A percentile compares a stretch with the other conserved stretches of the same genome.
These are phyloP conservation scores for Camponotus vicinus DNA, from an alignment of 1,140 invertebrate genomes.

Conservation along the genomic window DNA sequence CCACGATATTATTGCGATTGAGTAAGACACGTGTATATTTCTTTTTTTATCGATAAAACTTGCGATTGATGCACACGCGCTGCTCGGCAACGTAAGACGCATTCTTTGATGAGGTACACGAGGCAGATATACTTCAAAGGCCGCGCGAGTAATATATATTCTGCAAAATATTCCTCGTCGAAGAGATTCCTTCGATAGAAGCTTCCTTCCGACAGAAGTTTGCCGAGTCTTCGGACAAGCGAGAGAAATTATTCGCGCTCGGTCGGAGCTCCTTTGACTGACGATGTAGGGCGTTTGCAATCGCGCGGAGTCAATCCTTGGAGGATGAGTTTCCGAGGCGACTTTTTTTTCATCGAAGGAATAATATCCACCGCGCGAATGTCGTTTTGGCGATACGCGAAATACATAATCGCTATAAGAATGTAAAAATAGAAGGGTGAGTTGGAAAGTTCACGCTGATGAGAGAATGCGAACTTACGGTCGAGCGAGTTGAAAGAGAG, in stretches of 20 bases:
- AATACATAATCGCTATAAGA: slow-evolving; percentile 21
- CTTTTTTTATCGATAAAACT: slow-evolving; percentile 30
- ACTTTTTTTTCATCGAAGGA: background rate
- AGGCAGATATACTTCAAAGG: slow-evolving; percentile 64
- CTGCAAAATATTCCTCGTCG: slow-evolving; percentile 59
- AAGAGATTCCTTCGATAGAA: slow-evolving; percentile 58
- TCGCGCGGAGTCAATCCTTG: slow-evolving; percentile 38
- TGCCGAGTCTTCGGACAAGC: slow-evolving; percentile 62
- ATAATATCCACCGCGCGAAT: slow-evolving; percentile 61
- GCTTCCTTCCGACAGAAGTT: slow-evolving; percentile 24
- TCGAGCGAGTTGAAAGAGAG: background rate
- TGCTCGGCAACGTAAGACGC: slow-evolving; percentile 9
- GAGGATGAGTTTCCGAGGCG: slow-evolving; percentile 43
- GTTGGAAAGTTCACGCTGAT: slow-evolving; percentile 18
- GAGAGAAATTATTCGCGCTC: slow-evolving; percentile 71
- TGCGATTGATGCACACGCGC: slow-evolving; percentile 28
- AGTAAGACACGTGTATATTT: background rate
- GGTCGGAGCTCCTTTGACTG: slow-evolving; percentile 63
- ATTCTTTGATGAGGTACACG: slow-evolving; percentile 57
- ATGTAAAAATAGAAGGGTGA: background rate
- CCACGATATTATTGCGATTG: slow-evolving; percentile 23
- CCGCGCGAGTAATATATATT: slow-evolving; percentile 53
- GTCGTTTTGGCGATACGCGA: slow-evolving; percentile 30
- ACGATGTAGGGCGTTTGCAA: slow-evolving; percentile 55
- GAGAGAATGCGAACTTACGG: slow-evolving; percentile 24